These are phyloP conservation scores for Platysternon megacephalum DNA, from an alignment of 2,113 vertebrate genomes.

Conservation along the genomic window DNA sequence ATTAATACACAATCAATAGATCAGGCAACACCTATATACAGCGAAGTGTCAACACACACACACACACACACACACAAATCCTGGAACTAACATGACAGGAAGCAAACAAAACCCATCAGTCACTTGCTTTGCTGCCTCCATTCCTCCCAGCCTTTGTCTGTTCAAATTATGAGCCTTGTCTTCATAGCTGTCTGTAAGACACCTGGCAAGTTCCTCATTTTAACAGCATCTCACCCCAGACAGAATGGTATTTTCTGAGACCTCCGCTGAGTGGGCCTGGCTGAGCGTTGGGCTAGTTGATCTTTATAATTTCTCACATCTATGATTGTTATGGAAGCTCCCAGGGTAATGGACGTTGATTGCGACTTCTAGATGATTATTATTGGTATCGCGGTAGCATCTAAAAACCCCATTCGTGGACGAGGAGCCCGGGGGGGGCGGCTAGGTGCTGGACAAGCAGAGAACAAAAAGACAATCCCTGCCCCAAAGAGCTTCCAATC, in stretches of 20 bases:
- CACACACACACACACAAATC: neutral
- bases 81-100: neutral
- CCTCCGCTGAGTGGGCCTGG: neutral
- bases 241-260: neutral
- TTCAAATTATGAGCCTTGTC: neutral
- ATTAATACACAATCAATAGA: neutral
- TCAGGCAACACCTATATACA: neutral
- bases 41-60: neutral
- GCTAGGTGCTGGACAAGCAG: neutral
- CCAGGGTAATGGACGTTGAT: neutral
- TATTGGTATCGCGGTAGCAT: neutral
- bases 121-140: neutral
- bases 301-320: neutral
- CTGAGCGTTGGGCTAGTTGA: neutral
- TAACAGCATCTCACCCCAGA: neutral
- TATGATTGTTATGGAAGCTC: neutral
- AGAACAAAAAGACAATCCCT: neutral
- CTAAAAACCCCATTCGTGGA: neutral
- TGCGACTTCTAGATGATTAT: neutral
- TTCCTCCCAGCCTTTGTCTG: neutral
- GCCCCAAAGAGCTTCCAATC: neutral
- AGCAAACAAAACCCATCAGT: neutral
- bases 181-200: neutral
- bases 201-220: neutral
- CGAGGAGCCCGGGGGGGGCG: neutral